Evolutionary conservation across 2,888 invertebrate species (phyloP).

Genomic region (Alloscopus bannaensis): DNA sequence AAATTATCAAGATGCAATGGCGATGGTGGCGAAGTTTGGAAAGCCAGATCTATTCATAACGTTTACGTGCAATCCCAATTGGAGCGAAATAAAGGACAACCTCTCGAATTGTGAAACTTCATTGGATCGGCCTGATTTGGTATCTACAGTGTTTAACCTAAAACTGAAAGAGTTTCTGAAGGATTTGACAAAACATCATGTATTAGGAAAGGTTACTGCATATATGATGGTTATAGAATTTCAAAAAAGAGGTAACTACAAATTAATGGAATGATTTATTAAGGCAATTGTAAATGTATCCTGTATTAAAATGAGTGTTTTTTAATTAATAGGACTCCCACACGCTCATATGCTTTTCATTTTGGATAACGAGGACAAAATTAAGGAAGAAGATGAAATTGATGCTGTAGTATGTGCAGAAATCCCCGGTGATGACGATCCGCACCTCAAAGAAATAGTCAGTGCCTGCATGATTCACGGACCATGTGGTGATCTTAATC

Average conservation of each 20-base stretch:
- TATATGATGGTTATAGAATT: slow-evolving; percentile 73
- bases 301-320: no score
- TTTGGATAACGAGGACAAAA: slow-evolving; percentile 61
- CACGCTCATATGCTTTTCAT: slow-evolving; percentile 67
- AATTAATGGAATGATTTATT: slow-evolving; percentile 6
- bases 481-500: slow-evolving; percentile 70
- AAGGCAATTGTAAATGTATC: slow-evolving; percentile 1
- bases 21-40: background rate
- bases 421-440: slow-evolving; percentile 66
- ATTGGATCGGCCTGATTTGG: slow-evolving; percentile 75
- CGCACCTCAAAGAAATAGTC: slow-evolving; percentile 64
- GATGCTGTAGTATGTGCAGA: slow-evolving; percentile 70
- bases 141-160: slow-evolving; percentile 74
- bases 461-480: slow-evolving; percentile 71
- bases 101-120: slow-evolving; percentile 66
- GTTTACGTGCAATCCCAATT: slow-evolving; percentile 76
- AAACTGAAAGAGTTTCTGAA: slow-evolving; percentile 73
- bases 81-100: slow-evolving; percentile 75
- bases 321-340: slow-evolving; percentile 53
- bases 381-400: slow-evolving; percentile 22
- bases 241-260: slow-evolving; percentile 73
- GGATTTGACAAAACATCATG: slow-evolving; percentile 60
- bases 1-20: slow-evolving; percentile 5
- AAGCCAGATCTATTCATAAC: slow-evolving; percentile 74
- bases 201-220: slow-evolving; percentile 67